Percentiles rank a stretch among this genome's conserved stretches.
Conservation (phyloP, 2,113 vertebrate species). For the Zosterops borbonicus region DNA sequence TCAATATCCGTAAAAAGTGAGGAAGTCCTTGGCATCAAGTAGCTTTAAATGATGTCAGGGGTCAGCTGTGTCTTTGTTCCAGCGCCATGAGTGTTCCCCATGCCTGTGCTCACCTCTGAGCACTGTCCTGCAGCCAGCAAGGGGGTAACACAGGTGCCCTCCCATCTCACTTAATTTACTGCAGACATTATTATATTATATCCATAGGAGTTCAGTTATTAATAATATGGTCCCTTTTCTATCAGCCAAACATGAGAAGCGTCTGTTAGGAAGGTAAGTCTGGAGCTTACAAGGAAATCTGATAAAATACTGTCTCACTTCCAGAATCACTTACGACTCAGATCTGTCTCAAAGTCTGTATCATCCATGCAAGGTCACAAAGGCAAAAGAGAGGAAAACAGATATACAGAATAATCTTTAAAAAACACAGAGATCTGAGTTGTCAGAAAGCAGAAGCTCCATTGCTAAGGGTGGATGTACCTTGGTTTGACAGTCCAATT, state of each 20-base stretch:
- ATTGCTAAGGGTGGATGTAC: background rate
- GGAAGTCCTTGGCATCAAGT: constrained; percentile 60
- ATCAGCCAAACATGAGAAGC: background rate
- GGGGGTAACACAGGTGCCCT: background rate
- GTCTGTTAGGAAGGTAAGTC: background rate
- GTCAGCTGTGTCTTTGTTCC: constrained; percentile 28
- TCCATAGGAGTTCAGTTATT: background rate
- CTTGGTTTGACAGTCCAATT: background rate
- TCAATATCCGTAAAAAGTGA: constrained; percentile 64
- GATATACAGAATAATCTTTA: background rate
- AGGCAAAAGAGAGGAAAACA: background rate
- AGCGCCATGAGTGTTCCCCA: background rate
- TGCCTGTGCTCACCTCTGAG: background rate
- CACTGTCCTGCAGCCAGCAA: background rate
- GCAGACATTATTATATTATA: constrained; percentile 23
- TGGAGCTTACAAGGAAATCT: background rate
- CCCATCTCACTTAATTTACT: constrained; percentile 21
- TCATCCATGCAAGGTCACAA: background rate
- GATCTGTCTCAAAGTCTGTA: background rate
- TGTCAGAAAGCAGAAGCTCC: background rate
- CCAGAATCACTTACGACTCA: background rate
- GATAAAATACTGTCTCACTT: background rate
- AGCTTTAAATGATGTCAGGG: constrained; percentile 57
- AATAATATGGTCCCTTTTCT: background rate
- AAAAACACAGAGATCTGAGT: background rate